A percentile compares a stretch with the other conserved stretches of the same genome.
Evolutionary conservation across 53 echinoderm and acorn worm species (phyloP).

Genomic region (Luidia sarsii): DNA sequence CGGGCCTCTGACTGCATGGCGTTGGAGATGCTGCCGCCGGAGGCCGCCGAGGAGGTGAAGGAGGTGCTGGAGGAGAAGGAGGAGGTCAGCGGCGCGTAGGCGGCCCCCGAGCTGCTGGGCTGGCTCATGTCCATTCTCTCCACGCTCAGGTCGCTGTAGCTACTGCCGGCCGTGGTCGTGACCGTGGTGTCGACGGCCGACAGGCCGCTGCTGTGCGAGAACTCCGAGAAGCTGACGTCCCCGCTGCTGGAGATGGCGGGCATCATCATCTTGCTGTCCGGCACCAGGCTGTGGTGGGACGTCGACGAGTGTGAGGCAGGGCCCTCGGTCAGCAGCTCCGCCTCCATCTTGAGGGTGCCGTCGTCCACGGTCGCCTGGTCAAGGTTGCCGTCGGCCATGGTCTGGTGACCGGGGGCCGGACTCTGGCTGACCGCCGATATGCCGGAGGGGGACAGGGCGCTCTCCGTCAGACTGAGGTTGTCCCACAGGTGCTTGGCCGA

Average conservation of each 20-base stretch:
- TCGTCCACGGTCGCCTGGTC: not conserved
- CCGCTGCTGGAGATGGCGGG: conserved; percentile 19
- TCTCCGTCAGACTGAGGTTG: conserved; percentile 11
- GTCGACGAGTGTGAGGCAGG: not conserved
- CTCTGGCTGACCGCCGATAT: conserved; percentile 15
- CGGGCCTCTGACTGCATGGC: conserved; percentile 2
- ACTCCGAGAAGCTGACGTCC: conserved; percentile 15
- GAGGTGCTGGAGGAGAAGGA: conserved; percentile 20
- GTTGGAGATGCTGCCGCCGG: not conserved
- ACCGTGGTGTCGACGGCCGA: conserved; percentile 8
- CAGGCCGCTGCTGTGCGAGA: conserved; percentile 20
- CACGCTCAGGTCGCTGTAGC: conserved; percentile 4
- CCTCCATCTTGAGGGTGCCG: conserved; percentile 13
- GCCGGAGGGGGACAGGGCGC: conserved; percentile 63
- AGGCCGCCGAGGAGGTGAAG: conserved; percentile 4
- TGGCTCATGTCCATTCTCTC: conserved; percentile 25
- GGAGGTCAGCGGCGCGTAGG: conserved; percentile 33
- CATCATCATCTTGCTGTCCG: conserved; percentile 24
- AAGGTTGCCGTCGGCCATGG: conserved; percentile 21
- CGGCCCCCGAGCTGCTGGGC: conserved; percentile 1
- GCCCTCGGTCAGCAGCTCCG: conserved; percentile 23
- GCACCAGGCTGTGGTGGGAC: conserved; percentile 23
- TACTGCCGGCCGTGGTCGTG: conserved; percentile 28
- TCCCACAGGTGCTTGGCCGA: conserved; percentile 90
- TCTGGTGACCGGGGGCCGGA: conserved; percentile 21